A percentile compares a stretch with the other conserved stretches of the same genome.
phyloP scores from a whole-genome alignment of 2,797 vertebrate genomes.

The Sternotherus odoratus region DNA sequence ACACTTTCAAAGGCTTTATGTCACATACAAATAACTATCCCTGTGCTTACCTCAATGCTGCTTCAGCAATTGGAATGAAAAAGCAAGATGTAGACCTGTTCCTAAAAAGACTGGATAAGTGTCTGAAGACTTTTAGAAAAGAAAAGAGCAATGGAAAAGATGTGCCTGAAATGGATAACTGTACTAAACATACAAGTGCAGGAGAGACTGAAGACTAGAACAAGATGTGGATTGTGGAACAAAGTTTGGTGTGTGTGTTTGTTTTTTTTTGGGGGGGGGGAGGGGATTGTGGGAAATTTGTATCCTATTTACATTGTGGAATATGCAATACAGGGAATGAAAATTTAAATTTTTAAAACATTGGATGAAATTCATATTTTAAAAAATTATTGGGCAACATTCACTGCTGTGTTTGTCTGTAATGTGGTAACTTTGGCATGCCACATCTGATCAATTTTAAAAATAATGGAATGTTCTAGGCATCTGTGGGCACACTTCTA shows the following conservation, averaged over 20 bases:
- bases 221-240: background rate
- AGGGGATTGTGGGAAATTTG: background rate
- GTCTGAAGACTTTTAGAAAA: conserved; percentile 88
- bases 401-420: background rate
- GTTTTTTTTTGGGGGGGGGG: background rate
- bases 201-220: conserved; percentile 35
- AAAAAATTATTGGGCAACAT: background rate
- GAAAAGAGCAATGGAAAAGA: conserved; percentile 67
- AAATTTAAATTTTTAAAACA: background rate
- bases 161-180: conserved; percentile 36
- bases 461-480: background rate
- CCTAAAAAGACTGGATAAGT: conserved; percentile 93
- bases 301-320: background rate
- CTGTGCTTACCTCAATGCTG: conserved; percentile 95
- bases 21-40: conserved; percentile 91
- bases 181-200: conserved; percentile 11
- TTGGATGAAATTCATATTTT: conserved; percentile 1
- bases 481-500: too few relatives aligned
- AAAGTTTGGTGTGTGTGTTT: background rate
- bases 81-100: conserved; percentile 91
- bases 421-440: background rate
- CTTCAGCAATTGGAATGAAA: conserved; percentile 93
- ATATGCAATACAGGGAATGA: conserved; percentile 24
- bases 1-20: conserved; percentile 94
- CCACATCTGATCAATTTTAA: background rate